These are phyloP conservation scores for Elephantulus edwardii DNA, from an alignment of 2,113 vertebrate species.

Conservation along the genomic window DNA sequence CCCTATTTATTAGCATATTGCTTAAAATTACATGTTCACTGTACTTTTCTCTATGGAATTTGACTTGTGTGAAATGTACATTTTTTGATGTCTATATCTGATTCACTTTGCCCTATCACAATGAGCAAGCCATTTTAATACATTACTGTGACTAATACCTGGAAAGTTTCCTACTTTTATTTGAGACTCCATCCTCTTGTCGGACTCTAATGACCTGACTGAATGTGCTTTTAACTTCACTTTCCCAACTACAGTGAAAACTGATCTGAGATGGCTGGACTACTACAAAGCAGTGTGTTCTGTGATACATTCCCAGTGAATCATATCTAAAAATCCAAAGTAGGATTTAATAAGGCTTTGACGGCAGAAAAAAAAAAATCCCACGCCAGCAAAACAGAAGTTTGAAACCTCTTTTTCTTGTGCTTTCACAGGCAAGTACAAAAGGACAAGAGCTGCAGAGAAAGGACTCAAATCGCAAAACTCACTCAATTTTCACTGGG, in stretches of 20 bases:
- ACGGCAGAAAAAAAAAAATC: constrained; percentile 17
- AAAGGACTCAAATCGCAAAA: background rate
- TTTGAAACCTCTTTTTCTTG: background rate
- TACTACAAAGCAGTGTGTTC: background rate
- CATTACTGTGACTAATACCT: constrained; percentile 6
- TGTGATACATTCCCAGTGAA: background rate
- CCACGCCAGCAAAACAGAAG: constrained; percentile 1
- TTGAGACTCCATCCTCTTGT: background rate
- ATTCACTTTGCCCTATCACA: background rate
- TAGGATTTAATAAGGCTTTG: constrained; percentile 45
- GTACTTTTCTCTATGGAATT: background rate
- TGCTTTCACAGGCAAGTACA: background rate
- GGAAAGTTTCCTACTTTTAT: background rate
- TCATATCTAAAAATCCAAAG: constrained; percentile 38
- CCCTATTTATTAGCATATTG: background rate
- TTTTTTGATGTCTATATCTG: background rate
- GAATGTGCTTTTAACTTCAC: constrained; percentile 1
- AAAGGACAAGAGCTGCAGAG: constrained; percentile 1
- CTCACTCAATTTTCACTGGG: background rate
- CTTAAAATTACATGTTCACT: background rate
- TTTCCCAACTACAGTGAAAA: background rate
- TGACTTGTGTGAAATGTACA: background rate
- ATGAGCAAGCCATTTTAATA: background rate
- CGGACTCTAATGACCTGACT: background rate
- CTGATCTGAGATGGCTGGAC: background rate